phyloP scores from a whole-genome alignment of 1,140 invertebrate genomes.

The Pararge aegeria region DNA sequence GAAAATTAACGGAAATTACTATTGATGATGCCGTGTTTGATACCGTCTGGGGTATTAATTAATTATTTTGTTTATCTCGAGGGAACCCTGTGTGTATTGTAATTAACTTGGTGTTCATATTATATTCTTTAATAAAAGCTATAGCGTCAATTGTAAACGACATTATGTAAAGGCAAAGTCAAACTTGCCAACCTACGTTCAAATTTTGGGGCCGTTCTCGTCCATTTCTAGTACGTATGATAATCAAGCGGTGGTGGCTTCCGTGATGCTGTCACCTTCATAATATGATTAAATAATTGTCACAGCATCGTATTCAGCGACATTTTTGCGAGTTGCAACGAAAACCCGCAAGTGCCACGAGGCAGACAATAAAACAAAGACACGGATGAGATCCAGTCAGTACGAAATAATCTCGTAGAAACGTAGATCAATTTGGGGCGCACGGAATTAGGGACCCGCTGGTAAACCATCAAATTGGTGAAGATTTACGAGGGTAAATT shows the following conservation, averaged over 20 bases:
- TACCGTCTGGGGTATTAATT: conserved; percentile 38
- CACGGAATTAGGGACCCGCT: conserved; percentile 34
- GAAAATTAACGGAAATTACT: conserved; percentile 45
- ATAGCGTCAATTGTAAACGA: not conserved
- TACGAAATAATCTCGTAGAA: conserved; percentile 53
- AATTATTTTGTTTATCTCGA: conserved; percentile 31
- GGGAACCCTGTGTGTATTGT: conserved; percentile 29
- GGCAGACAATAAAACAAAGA: conserved; percentile 50
- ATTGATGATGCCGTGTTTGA: conserved; percentile 43
- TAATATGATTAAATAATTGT: too few relatives aligned
- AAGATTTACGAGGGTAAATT: conserved; percentile 54
- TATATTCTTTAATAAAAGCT: not conserved
- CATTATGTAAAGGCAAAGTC: too few relatives aligned
- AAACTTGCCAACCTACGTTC: too few relatives aligned
- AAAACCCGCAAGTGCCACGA: conserved; percentile 34
- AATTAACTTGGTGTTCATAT: conserved; percentile 17
- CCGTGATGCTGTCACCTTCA: too few relatives aligned
- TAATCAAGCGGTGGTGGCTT: too few relatives aligned
- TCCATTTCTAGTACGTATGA: too few relatives aligned
- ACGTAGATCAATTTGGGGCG: conserved; percentile 58
- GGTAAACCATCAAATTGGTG: conserved; percentile 52
- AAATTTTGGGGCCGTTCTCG: too few relatives aligned
- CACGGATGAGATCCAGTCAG: conserved; percentile 44
- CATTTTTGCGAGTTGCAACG: conserved; percentile 38
- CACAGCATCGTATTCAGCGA: too few relatives aligned